Base-by-base conservation (phyloP, 2,797 vertebrate species). In the Thaleichthys pacificus region DNA sequence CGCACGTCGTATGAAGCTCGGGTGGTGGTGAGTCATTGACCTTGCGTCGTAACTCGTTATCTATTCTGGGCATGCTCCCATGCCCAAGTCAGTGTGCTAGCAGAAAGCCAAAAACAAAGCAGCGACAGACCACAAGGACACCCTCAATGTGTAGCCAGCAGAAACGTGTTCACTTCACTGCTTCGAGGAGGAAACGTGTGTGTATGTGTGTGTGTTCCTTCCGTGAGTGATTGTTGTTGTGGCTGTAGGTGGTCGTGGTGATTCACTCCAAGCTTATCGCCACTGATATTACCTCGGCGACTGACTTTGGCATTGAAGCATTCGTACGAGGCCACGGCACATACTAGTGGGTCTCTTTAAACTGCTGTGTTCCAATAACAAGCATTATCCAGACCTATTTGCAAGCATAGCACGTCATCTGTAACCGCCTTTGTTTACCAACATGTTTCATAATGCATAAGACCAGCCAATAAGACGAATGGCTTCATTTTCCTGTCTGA, bases 321-420 rank as follows among this genome's bases (percentile, higher is more conserved):
- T 32, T 32, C 32, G 5, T 5, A 63, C 19, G 30, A 35, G 26
- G 28, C 19, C 21, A 22, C 5, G 7, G 57, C 12, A 49, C 15
- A 1, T 61, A 3, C 22, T 3, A 61, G 11, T 3, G 60, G 14
- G 14, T 3, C 21, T 28, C 26, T 61, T 9, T 49, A 49, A 49
- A 32, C 32, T 5, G 57, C 57, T 22, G 6, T 22, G 56, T 58
- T 58, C 21, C 21, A 61, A 30, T 22, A 5, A 61, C 12, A 88
- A 86, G 91, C 91, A 93, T 93, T 93, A 92, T 85, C 89, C 89
- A 6, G 32, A 7, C 32, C 32, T 1, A 5, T 81, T 81, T 82
- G 87, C 90, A 92, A 92, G 90, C 90, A 92, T 91, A 89, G 87
- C 87, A 88, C 88, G 88, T 91, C 90, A 90, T 80, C 74, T 19